Base-by-base conservation (phyloP, 2,888 invertebrate species). In the Odontomyia ornata region DNA sequence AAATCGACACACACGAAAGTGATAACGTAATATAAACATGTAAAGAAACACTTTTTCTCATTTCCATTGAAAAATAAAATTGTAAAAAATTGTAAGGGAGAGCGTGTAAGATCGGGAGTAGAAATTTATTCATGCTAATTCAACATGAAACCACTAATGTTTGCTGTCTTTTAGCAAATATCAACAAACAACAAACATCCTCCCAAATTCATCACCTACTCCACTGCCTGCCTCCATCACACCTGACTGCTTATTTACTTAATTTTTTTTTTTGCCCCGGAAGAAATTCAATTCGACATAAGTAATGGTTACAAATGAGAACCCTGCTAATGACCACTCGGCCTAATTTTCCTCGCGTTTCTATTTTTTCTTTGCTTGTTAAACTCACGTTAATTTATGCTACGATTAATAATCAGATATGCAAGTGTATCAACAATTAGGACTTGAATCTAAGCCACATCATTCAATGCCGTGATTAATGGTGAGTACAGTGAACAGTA, bases 21-120 rank as follows among this genome's bases (percentile, higher is more conserved):
- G 73, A 73, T 73, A 73, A 57, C 43, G 18, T 43, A 36, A 65
- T 11, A 47, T 56, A 71, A 71, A 71, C 71, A 71, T 25, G 27
- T n/a, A 27, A 52, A 71, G 52, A 25, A 71, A 27, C 56, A 52
- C n/a, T 30, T 65, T 30, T 36, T 18, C n/a, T 18, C 18, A 52
- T 36, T 21, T 30, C 36, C 36, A 5, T 21, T 7, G 30, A 28
- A 21, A 65, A 18, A 30, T 64, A 9, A 36, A 36, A 36, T 69
- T 5, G 23, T 25, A 27, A 23, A 9, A 43, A 36, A 36, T 18
- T 43, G 43, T 27, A 25, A 69, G 46, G n/a, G 52, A 52, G n/a
- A 52, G 21, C 65, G 18, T n/a, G 30, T 21, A 15, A 46, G 21
- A 67, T n/a, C n/a, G n/a, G n/a, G n/a, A n/a, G n/a, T 43, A 69